Evolutionary conservation across 2,797 vertebrate species (phyloP).

Genomic region (Vultur gryphus): DNA sequence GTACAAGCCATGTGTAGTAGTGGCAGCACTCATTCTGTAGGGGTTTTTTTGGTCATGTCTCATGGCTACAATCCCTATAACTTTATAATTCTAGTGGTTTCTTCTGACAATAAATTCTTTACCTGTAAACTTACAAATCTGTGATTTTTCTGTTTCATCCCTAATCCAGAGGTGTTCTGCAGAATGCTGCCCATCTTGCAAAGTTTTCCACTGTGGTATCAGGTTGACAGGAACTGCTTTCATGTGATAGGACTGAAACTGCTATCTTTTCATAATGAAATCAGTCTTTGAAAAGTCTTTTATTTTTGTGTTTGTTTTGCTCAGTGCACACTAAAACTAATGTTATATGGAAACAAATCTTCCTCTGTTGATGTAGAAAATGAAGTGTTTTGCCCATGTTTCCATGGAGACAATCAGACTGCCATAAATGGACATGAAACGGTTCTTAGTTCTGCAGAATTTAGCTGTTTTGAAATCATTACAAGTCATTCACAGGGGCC

Average conservation of each 20-base stretch:
- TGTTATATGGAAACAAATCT: constrained; percentile 60
- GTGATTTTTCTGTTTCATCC: neutral
- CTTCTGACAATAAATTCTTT: neutral
- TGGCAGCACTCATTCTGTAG: neutral
- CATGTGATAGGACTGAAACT: neutral
- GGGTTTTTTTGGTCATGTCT: neutral
- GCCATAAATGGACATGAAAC: constrained; percentile 23
- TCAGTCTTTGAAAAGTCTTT: constrained; percentile 16
- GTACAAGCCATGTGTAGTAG: neutral
- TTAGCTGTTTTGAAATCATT: constrained; percentile 26
- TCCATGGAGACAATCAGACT: constrained; percentile 68
- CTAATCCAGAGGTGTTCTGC: neutral
- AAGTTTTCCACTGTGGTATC: neutral
- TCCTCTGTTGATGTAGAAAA: constrained; percentile 11
- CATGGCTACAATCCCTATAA: neutral
- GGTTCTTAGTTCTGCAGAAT: constrained; percentile 35
- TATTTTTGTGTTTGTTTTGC: constrained; percentile 37
- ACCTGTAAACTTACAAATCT: neutral
- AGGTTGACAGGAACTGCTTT: neutral
- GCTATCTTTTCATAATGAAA: neutral
- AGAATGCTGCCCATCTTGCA: neutral
- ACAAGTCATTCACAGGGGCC: neutral
- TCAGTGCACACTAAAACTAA: neutral
- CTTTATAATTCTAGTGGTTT: neutral
- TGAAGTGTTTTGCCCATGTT: constrained; percentile 27